Evolutionary conservation across 2,888 invertebrate genomes (phyloP).

Genomic region (Drosophila prostipennis): DNA sequence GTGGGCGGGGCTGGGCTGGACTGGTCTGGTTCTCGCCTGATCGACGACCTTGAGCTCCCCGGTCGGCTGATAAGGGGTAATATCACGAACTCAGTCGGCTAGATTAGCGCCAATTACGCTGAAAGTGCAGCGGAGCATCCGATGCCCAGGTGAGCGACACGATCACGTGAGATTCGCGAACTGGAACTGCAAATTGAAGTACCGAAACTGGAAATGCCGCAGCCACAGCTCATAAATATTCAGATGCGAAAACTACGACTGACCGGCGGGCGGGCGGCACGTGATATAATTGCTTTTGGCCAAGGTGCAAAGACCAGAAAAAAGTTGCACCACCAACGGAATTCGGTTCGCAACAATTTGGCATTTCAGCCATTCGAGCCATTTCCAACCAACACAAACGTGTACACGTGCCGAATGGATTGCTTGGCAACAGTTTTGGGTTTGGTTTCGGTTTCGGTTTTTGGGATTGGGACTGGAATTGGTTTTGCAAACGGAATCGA

Average conservation of each 20-base stretch:
- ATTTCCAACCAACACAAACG: conserved; percentile 48
- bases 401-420: conserved; percentile 64
- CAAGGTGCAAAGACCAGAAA: conserved; percentile 35
- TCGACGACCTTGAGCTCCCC: conserved; percentile 32
- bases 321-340: conserved; percentile 25
- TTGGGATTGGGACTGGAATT: conserved; percentile 13
- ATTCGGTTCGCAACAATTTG: conserved; percentile 19
- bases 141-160: conserved; percentile 18
- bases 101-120: conserved; percentile 37
- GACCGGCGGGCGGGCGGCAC: conserved; percentile 56
- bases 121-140: conserved; percentile 23
- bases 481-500: conserved; percentile 8
- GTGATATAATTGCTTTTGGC: conserved; percentile 49
- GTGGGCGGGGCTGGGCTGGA: conserved; percentile 35
- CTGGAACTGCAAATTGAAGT: conserved; percentile 47
- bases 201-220: conserved; percentile 8
- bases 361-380: conserved; percentile 2
- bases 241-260: conserved; percentile 18
- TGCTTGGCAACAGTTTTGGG: conserved; percentile 54
- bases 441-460: not conserved
- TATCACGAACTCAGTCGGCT: conserved; percentile 12
- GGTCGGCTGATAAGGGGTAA: conserved; percentile 37
- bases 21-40: conserved; percentile 25
- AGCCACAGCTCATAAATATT: conserved; percentile 11
- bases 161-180: conserved; percentile 44